phyloP scores from a whole-genome alignment of 2,888 invertebrate genomes.

The Digitonthophagus gazella region DNA sequence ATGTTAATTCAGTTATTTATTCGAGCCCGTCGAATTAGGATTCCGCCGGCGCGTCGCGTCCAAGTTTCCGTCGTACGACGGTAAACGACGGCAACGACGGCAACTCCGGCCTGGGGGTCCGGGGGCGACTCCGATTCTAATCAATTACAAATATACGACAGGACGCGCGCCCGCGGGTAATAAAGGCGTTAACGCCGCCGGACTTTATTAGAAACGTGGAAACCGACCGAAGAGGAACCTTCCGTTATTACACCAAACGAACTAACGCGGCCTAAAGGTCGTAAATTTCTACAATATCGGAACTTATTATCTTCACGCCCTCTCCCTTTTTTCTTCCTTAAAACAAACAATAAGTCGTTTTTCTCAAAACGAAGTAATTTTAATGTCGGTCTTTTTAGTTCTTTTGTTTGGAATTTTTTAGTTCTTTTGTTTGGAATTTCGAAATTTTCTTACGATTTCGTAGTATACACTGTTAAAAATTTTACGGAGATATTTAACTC shows the following conservation, averaged over 20 bases:
- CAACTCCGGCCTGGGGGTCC: background rate
- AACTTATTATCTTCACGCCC: background rate
- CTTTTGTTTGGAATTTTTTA: no score
- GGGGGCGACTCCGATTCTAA: background rate
- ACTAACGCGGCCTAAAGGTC: background rate
- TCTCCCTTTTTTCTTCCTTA: background rate
- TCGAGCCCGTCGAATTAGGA: conserved; percentile 6
- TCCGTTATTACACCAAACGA: background rate
- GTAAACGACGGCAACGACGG: background rate
- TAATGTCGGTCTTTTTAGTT: no score
- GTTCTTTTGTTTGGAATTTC: no score
- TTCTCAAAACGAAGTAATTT: background rate
- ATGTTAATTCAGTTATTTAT: conserved; percentile 15
- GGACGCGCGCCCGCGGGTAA: background rate
- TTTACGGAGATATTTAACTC: no score
- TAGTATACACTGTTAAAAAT: no score
- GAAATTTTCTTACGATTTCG: no score
- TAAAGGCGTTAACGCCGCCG: background rate
- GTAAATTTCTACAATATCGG: background rate
- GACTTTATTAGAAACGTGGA: background rate
- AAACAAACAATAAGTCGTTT: no score
- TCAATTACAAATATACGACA: background rate
- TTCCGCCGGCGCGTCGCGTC: conserved; percentile 4
- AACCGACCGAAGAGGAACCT: background rate
- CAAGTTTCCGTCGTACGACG: background rate